Conservation (phyloP, 1,140 invertebrate genomes). For the Steinernema khuongi region DNA sequence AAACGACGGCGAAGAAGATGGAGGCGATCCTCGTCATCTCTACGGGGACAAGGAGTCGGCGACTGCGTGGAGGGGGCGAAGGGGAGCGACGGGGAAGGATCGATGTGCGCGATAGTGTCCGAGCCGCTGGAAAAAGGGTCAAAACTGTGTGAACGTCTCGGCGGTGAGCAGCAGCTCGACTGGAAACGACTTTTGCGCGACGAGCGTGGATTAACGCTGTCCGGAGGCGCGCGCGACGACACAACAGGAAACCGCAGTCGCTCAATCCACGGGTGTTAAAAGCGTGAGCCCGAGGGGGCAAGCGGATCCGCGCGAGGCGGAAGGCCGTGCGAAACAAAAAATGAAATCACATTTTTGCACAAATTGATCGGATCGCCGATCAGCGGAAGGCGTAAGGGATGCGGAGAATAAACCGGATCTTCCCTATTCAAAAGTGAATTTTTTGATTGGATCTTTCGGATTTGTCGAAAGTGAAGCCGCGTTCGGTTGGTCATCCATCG, state of each 20-base stretch:
- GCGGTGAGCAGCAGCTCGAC: background rate
- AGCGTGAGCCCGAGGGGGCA: background rate
- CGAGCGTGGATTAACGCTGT: background rate
- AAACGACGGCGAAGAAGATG: background rate
- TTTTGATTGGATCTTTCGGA: too few species aligned
- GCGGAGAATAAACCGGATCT: background rate
- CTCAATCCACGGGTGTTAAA: constrained; percentile 6
- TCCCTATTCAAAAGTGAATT: too few species aligned
- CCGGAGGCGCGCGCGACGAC: background rate
- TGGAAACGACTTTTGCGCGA: background rate
- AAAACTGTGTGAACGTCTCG: background rate
- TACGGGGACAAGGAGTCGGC: background rate
- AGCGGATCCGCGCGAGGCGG: background rate
- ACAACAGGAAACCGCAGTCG: background rate
- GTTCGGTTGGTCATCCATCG: too few species aligned
- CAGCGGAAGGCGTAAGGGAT: background rate
- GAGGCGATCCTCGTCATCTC: background rate
- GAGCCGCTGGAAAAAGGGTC: background rate
- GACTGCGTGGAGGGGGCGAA: background rate
- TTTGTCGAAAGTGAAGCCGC: too few species aligned
- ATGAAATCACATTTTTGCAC: constrained; percentile 10
- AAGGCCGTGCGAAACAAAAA: background rate
- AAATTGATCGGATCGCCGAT: background rate
- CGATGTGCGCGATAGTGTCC: too few species aligned
- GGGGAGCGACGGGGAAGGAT: background rate